Percentiles rank a stretch among this genome's conserved stretches.
Conservation (phyloP, 53 echinoderm and acorn worm species). For the Hippasteria phrygiana region DNA sequence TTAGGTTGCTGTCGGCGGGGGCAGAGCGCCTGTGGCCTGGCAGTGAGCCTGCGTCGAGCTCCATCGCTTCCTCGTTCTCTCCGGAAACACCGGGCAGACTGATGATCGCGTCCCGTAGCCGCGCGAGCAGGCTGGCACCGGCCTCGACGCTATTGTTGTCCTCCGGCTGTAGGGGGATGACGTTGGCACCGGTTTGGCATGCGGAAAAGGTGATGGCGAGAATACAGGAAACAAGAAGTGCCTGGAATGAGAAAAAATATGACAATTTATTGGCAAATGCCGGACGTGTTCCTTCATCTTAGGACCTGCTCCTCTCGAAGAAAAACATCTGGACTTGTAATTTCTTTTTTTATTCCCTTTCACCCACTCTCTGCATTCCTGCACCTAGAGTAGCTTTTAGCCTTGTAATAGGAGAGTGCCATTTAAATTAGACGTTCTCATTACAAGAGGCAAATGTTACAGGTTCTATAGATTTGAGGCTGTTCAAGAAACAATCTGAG, state of each 20-base stretch:
- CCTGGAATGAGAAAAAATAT: neutral
- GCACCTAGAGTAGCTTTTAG: too few relatives aligned
- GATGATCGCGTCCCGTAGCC: neutral
- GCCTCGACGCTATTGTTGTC: neutral
- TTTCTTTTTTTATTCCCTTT: too few relatives aligned
- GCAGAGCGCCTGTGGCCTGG: conserved; percentile 4
- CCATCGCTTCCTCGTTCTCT: neutral
- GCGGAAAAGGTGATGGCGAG: neutral
- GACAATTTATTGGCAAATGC: neutral
- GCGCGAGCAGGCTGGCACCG: neutral
- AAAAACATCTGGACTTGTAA: too few relatives aligned
- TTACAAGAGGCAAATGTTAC: too few relatives aligned
- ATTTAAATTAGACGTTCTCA: too few relatives aligned
- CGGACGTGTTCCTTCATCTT: neutral
- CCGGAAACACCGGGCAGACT: neutral
- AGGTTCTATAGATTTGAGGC: too few relatives aligned
- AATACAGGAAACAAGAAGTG: neutral
- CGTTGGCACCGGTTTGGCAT: neutral
- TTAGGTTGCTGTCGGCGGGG: neutral
- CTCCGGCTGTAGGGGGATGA: neutral
- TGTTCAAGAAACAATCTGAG: too few relatives aligned
- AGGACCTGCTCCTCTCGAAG: too few relatives aligned
- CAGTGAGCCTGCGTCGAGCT: neutral
- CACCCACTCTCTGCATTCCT: too few relatives aligned
- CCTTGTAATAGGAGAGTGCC: too few relatives aligned